Percentiles rank a stretch among this genome's conserved stretches.
These are phyloP conservation scores for Pitta sordida DNA, from an alignment of 2,113 vertebrate genomes.

Conservation along the genomic window DNA sequence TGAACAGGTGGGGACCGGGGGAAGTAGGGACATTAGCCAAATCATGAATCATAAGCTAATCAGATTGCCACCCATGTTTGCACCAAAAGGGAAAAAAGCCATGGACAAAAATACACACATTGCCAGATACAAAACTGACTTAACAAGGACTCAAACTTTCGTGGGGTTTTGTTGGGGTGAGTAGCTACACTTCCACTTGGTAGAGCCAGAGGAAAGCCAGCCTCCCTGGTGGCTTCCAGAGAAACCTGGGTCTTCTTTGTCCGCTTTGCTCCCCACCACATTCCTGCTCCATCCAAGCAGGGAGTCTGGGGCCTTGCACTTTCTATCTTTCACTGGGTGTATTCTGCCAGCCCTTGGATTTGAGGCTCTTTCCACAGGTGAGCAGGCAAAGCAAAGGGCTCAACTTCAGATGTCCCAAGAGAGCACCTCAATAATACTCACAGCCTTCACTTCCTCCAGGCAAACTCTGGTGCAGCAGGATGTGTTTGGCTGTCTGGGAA, in stretches of 20 bases:
- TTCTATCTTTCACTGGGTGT: neutral
- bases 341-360: neutral
- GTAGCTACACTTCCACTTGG: neutral
- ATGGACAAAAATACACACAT: neutral
- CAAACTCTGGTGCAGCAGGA: neutral
- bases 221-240: no score
- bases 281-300: neutral
- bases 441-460: neutral
- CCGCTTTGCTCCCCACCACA: neutral
- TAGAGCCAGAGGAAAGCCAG: no score
- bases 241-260: neutral
- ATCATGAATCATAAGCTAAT: conserved; percentile 61
- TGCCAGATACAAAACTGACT: conserved; percentile 16
- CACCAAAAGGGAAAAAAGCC: neutral
- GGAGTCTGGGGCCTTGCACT: neutral
- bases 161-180: neutral
- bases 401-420: neutral
- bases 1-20: conserved; percentile 58
- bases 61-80: conserved; percentile 60
- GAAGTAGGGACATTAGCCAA: conserved; percentile 57
- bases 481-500: neutral
- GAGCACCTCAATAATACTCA: neutral
- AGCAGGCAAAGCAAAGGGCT: neutral
- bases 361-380: neutral
- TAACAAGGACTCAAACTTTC: neutral